Evolutionary conservation across 2,888 invertebrate genomes (phyloP), one percentile per base, ranked within the genome.

Genomic region (Boloria euphrosyne): DNA sequence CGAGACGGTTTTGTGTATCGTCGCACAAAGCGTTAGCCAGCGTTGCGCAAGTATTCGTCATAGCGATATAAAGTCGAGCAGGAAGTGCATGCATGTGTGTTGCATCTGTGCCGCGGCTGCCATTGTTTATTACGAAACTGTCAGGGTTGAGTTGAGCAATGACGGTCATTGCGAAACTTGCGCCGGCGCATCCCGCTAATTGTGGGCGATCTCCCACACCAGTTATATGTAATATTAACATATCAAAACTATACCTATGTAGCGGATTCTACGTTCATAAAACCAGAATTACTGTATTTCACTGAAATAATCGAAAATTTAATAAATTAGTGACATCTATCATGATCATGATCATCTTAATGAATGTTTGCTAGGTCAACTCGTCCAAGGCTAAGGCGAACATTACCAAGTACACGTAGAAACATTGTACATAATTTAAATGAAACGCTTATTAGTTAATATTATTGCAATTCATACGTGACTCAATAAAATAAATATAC

Each of bases 71-170:
- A 85, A 86, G 77, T 82, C 88, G 87, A 90, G 90, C 90, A 91
- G 90, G 90, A 91, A 90, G 87, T 88, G 89, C 87, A 89, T 85
- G 86, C 84, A 82, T 89, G 88, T 89, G 89, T 87, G 87, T 82
- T 89, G 90, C 90, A 90, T 90, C 89, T 90, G 87, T 80, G 81
- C 82, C 82, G 79, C 79, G 82, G 80, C 83, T 83, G 87, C 87
- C 87, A 89, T 90, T 90, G 89, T 89, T 84, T 78, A 80, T 89
- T 89, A 84, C 90, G 86, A 90, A 90, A 91, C 85, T 86, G 88
- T 90, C 91, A 90, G 91, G 90, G 91, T 90, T 89, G 87, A 84
- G 88, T 90, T 89, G 86, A 87, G 89, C 87, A 90, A 90, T 78
- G 78, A 80, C 80, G 78, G 80, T 79, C 70, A 77, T 90, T 90